These are phyloP conservation scores for Pelecanus crispus DNA, from an alignment of 2,113 vertebrate species.

Conservation along the genomic window DNA sequence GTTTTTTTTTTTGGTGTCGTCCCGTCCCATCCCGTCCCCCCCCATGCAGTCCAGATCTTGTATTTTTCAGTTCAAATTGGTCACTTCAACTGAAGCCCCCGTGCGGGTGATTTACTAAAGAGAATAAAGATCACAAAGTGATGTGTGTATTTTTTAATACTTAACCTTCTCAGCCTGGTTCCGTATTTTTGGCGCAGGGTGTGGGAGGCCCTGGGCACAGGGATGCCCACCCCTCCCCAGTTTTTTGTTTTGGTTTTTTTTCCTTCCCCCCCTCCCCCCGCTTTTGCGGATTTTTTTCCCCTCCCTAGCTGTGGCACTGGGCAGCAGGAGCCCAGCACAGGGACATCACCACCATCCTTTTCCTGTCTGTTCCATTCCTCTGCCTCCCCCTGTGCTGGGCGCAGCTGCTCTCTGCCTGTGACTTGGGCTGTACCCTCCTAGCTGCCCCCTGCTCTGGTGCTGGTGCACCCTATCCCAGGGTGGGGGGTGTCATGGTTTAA, in stretches of 20 bases:
- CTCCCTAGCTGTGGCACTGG: not conserved
- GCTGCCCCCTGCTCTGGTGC: not conserved
- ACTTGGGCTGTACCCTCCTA: not conserved
- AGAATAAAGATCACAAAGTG: conserved; percentile 62
- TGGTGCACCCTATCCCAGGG: not conserved
- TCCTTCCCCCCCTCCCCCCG: too few relatives aligned
- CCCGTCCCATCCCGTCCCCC: too few relatives aligned
- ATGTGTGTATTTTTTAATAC: conserved; percentile 43
- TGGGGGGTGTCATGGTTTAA: too few relatives aligned
- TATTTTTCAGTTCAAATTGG: conserved; percentile 17
- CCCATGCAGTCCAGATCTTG: conserved; percentile 7
- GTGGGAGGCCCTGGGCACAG: not conserved
- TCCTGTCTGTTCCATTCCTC: not conserved
- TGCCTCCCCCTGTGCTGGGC: rapidly evolving
- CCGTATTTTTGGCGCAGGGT: not conserved
- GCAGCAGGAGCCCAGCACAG: not conserved
- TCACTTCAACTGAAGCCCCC: conserved; percentile 11
- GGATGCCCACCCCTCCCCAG: too few relatives aligned
- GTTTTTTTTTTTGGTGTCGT: not conserved
- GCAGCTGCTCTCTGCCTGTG: too few relatives aligned
- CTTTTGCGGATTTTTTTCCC: not conserved
- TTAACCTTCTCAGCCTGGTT: not conserved
- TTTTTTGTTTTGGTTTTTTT: not conserved
- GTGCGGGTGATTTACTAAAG: conserved; percentile 6
- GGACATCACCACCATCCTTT: rapidly evolving